These are phyloP conservation scores for Scleropages formosus DNA, from an alignment of 2,797 vertebrate genomes.

Conservation along the genomic window DNA sequence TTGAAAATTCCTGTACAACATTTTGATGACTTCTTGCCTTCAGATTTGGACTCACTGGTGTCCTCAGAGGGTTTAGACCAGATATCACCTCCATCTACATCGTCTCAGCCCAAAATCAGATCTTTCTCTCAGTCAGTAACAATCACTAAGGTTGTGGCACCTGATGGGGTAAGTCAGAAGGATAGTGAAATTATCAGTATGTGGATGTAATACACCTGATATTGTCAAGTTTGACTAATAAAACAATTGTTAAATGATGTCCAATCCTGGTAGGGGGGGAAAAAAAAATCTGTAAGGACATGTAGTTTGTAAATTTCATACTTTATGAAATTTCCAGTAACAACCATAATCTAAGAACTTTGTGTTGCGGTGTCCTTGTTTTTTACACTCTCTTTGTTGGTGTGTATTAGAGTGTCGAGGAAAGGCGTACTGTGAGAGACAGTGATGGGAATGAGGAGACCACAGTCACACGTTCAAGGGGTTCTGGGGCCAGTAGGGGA, in stretches of 20 bases:
- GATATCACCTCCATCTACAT: constrained; percentile 66
- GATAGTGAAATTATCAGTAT: constrained; percentile 28
- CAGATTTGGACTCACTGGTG: constrained; percentile 86
- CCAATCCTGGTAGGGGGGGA: too few relatives aligned
- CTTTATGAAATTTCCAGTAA: too few relatives aligned
- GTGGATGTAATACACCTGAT: background rate
- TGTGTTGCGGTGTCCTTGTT: background rate
- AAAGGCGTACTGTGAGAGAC: constrained; percentile 80
- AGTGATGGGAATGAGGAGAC: constrained; percentile 77
- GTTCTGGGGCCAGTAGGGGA: constrained; percentile 43
- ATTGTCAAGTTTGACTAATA: background rate
- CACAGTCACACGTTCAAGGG: constrained; percentile 70
- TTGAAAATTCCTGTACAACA: too few relatives aligned
- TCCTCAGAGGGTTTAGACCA: constrained; percentile 79
- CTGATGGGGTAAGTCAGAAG: constrained; percentile 74
- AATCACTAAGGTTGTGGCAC: constrained; percentile 79
- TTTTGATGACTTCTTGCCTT: background rate
- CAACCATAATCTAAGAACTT: too few relatives aligned
- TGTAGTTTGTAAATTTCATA: too few relatives aligned
- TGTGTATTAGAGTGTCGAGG: constrained; percentile 73
- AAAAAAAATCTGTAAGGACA: too few relatives aligned
- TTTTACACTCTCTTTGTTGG: background rate
- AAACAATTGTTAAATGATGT: too few relatives aligned
- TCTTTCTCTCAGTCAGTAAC: constrained; percentile 81
- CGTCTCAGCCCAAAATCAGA: constrained; percentile 60